Evolutionary conservation across 2,113 vertebrate genomes (phyloP).

Genomic region (Lagopus muta): DNA sequence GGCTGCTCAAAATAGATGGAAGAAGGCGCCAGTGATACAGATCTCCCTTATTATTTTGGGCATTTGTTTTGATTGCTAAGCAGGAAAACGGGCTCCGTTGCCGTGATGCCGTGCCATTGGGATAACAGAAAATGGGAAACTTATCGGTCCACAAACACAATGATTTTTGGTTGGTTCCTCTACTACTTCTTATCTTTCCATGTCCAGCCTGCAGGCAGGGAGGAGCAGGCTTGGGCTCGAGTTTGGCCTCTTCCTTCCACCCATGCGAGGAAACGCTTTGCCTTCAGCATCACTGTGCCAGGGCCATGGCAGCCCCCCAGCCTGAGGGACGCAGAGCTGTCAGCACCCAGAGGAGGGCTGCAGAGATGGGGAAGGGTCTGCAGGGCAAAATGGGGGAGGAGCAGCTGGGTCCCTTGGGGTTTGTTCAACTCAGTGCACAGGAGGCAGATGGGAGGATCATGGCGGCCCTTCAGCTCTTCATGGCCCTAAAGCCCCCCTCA

Average conservation of each 20-base stretch:
- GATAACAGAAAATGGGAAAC: not conserved
- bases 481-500: too few relatives aligned
- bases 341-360: too few relatives aligned
- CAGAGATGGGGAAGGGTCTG: too few relatives aligned
- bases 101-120: not conserved
- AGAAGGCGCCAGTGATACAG: not conserved
- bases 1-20: not conserved
- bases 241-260: slow-evolving; percentile 35
- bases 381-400: not conserved
- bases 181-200: slow-evolving; percentile 14
- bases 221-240: not conserved
- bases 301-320: not conserved
- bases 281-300: slow-evolving; percentile 3
- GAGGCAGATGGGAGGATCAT: not conserved
- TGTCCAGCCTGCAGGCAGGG: not conserved
- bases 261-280: slow-evolving; percentile 47
- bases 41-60: not conserved
- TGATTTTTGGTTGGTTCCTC: not conserved
- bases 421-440: not conserved
- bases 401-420: not conserved
- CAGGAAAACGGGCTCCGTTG: not conserved
- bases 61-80: not conserved
- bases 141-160: not conserved
- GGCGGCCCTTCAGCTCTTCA: not conserved
- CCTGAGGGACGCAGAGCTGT: too few relatives aligned